Evolutionary conservation across 2,113 vertebrate genomes (phyloP), one percentile per base, ranked within the genome.

Genomic region (Stictonetta naevosa): DNA sequence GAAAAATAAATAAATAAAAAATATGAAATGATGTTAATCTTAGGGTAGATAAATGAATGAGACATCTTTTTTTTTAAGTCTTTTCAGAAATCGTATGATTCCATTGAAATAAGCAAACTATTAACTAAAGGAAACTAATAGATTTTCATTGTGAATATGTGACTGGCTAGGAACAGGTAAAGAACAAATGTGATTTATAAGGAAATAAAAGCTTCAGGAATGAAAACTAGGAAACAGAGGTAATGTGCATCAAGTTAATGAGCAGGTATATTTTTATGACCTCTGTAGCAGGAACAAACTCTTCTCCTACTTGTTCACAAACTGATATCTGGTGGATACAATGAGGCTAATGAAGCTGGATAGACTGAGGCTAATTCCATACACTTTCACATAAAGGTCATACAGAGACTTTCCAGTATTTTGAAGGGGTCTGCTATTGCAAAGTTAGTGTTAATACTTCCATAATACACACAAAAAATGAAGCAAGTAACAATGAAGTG

Each of bases 311-410:
- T 63, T 78, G 8, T 31, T 84, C 20, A 68, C 34, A 38, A 52
- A 79, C 18, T 29, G 2, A 25, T 63, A 1, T 58, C 40, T 4
- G 1, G 13, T 81, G 28, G 13, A 4, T 1, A 2, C 48, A 46
- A 46, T 40, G 34, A 48, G 46, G 46, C 10, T 48, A 48, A 48
- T 48, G 46, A 48, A 48, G 46, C 46, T 22, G 10, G 20, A 22
- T 48, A 48, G 21, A 48, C 46, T 11, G 20, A 48, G 34, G n/a
- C 11, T 86, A 29, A 72, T 79, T 75, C 25, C 10, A 68, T 66
- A 83, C 85, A 46, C 6, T 75, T 78, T 75, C 29, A 36, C 5
- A 13, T 46, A 29, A 64, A 52, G 14, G 4, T 73, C 15, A 60
- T 77, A 52, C 23, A 69, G 10, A 34, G 11, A 2, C 8, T 55